Evolutionary conservation across 2,888 invertebrate species (phyloP), one percentile per base, ranked within the genome.

Genomic region (Eumacrocentrus americanus): DNA sequence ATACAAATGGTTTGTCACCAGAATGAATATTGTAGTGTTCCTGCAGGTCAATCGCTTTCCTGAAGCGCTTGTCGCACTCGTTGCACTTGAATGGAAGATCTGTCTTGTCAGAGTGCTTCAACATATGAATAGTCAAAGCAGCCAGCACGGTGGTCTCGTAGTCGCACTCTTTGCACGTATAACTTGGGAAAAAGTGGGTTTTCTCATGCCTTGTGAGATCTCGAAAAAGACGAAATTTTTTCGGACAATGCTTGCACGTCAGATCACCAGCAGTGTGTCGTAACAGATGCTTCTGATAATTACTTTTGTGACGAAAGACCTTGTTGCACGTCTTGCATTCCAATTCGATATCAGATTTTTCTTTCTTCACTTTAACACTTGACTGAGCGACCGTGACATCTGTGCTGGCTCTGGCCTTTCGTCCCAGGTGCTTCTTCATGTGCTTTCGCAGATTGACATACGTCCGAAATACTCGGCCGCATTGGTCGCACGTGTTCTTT

Each of bases 11-110:
- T 44, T 79, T 78, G 11, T 80, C 80, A 0, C 79, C 80, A 12
- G 80, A 78, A 58, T 80, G 80, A 25, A 79, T 73, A 60, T 80
- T 80, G 66, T 80, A 80, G 37, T 80, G 80, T 25, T 80, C 80
- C 40, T 79, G 80, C 0, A 80, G 70, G 47, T 80, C 80, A 38
- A 74, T 69, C 1, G 78, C 76, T 37, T 77, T 78, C 0, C 78
- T 70, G 48, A 80, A 80, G 1, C 74, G 69, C 52, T 79, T 80
- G 14, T 76, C 77, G 66, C 80, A 80, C 46, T 80, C 78, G 65
- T 76, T 74, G 63, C 80, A 80, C 60, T 78, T 71, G 66, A 76
- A 79, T 0, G 79, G 79, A 3, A 77, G 58, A 38, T 79, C 75
- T 0, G 77, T 67, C 23, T 78, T 79, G 50, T 78, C 75, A 11